Conservation (phyloP, 1,140 invertebrate genomes). For the Caenorhabditis inopinata region DNA sequence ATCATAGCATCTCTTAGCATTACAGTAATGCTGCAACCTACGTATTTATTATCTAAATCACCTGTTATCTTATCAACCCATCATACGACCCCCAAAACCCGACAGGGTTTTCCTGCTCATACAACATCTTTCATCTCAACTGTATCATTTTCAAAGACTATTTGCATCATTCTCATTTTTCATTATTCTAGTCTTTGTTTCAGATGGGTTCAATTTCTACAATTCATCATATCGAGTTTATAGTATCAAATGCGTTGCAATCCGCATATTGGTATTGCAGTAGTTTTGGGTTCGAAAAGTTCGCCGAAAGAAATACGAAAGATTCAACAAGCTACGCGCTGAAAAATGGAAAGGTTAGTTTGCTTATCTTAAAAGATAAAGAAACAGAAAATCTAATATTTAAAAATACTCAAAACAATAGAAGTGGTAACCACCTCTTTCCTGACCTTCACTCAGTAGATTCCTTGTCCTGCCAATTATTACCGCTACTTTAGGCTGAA, state of each 20-base stretch:
- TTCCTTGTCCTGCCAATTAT: no score
- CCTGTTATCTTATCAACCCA: background rate
- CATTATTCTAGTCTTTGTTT: background rate
- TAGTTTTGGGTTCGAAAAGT: constrained; percentile 84
- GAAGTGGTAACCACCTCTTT: no score
- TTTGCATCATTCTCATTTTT: background rate
- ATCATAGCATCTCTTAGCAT: background rate
- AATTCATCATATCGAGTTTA: constrained; percentile 35
- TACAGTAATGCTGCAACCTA: background rate
- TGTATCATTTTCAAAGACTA: background rate
- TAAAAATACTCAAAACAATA: no score
- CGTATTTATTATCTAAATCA: background rate
- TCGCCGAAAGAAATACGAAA: constrained; percentile 90
- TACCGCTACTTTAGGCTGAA: no score
- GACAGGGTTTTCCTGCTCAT: background rate
- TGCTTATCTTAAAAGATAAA: no score
- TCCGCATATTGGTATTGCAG: constrained; percentile 88
- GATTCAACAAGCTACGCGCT: constrained; percentile 81
- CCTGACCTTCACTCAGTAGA: no score
- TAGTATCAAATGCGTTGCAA: constrained; percentile 70
- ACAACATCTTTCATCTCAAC: background rate
- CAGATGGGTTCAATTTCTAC: constrained; percentile 15
- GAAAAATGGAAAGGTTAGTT: constrained; percentile 76
- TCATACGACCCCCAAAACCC: constrained; percentile 11
- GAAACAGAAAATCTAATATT: no score